phyloP scores from a whole-genome alignment of 2,888 invertebrate genomes.

The Lepidonotus clava region DNA sequence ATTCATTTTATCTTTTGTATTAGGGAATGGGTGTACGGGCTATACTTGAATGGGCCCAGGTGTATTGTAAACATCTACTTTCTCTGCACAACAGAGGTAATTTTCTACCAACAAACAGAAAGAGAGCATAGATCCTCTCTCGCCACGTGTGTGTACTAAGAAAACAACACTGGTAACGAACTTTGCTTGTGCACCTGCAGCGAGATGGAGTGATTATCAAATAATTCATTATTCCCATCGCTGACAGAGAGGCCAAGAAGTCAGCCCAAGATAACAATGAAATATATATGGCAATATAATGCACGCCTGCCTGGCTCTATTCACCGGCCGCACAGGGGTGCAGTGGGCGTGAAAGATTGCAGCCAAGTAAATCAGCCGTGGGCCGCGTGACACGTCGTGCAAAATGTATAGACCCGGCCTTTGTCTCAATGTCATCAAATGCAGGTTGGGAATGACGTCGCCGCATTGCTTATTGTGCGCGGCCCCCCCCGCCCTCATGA shows the following conservation, averaged over 20 bases:
- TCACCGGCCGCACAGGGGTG: neutral
- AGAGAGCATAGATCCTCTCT: neutral
- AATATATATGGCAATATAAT: constrained; percentile 34
- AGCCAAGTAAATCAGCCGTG: neutral
- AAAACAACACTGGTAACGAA: neutral
- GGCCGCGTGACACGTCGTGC: neutral
- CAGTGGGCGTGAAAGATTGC: constrained; percentile 34
- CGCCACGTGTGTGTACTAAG: neutral
- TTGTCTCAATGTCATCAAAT: constrained; percentile 39
- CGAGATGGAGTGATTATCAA: neutral
- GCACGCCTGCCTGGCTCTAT: constrained; percentile 3
- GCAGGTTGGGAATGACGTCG: neutral
- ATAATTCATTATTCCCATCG: constrained; percentile 35
- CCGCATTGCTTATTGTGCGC: neutral
- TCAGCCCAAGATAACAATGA: constrained; percentile 28
- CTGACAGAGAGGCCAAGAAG: constrained; percentile 23
- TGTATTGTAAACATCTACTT: too few relatives aligned
- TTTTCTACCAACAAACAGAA: neutral
- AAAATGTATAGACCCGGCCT: neutral
- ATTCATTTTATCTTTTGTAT: too few relatives aligned
- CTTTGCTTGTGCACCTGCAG: neutral
- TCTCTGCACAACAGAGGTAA: too few relatives aligned
- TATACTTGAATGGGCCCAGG: too few relatives aligned
- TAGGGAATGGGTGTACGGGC: too few relatives aligned
- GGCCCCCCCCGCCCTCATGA: neutral